phyloP scores from a whole-genome alignment of 1,140 invertebrate genomes.

The Formica exsecta region DNA sequence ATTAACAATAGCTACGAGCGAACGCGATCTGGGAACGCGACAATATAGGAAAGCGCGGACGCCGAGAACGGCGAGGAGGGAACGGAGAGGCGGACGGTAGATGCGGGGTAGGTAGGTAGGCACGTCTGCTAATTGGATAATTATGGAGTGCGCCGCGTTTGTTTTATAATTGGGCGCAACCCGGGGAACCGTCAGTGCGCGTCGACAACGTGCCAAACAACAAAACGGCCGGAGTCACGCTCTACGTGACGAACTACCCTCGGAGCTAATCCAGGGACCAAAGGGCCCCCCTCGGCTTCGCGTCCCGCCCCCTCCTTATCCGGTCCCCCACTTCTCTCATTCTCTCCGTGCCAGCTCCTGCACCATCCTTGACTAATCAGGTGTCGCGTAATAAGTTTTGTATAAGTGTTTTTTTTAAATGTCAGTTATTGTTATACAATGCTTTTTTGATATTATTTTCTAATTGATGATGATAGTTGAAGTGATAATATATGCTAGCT shows the following conservation, averaged over 20 bases:
- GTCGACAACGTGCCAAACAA: constrained; percentile 85
- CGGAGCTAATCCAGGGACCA: constrained; percentile 81
- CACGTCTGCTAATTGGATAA: constrained; percentile 86
- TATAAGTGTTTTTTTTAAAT: too few relatives aligned
- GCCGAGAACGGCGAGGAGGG: constrained; percentile 2
- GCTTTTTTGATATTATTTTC: too few relatives aligned
- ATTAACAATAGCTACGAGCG: constrained; percentile 35
- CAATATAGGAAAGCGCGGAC: constrained; percentile 25
- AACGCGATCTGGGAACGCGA: constrained; percentile 53
- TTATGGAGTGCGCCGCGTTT: constrained; percentile 85
- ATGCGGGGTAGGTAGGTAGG: constrained; percentile 54
- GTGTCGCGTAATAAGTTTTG: too few relatives aligned
- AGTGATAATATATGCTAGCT: too few relatives aligned
- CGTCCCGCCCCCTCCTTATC: constrained; percentile 53
- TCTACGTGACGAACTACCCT: constrained; percentile 86
- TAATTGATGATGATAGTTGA: too few relatives aligned
- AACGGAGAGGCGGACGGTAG: constrained; percentile 39
- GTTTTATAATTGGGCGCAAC: constrained; percentile 87
- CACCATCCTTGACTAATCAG: constrained; percentile 2
- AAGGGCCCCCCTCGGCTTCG: constrained; percentile 64
- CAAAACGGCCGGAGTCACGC: constrained; percentile 85
- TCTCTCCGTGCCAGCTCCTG: background rate
- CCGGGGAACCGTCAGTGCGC: constrained; percentile 76
- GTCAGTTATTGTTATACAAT: too few relatives aligned
- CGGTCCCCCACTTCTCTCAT: background rate